Evolutionary conservation across 2,797 vertebrate genomes (phyloP), one percentile per base, ranked within the genome.

Genomic region (Poecilia wingei): DNA sequence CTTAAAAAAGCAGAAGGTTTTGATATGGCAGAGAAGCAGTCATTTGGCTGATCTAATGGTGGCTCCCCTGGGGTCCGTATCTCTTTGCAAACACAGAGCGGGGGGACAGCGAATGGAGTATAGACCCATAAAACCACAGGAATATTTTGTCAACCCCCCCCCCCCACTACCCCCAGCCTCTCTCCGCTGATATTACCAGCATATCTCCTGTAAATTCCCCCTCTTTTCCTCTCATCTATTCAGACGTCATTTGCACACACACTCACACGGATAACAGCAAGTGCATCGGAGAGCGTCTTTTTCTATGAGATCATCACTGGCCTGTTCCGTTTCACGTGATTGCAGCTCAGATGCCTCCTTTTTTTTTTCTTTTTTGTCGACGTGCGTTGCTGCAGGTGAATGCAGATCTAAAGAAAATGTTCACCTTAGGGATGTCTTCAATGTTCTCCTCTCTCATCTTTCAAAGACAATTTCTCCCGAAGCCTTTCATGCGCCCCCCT

Each of bases 21-120:
- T 91, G 91, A 92, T 93, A 87, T 91, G 92, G 91, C 86, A 81
- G 86, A 88, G 89, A 90, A 82, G 82, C 84, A 91, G 88, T 90
- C 88, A 87, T 93, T 94, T 93, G 93, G 90, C 91, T 84, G 81
- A 89, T 92, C 88, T 94, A 93, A 93, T 93, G 87, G 88, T 57
- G 78, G 81, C 88, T 93, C 93, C 92, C 91, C 81, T 41, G 84
- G 93, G 93, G 91, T 88, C 86, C 79, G 84, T 91, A 91, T 94
- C 78, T 87, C 79, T 92, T 89, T 91, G 90, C 88, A 93, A 91
- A 91, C 85, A 90, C 85, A 2, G 79, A 74, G 80, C 25, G 14
- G 81, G 51, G 51, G 85, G 59, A 53, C 51, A 88, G 83, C 84
- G 81, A 87, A 84, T 79, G 76, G 77, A 82, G 88, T 77, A 76